Evolutionary conservation across 2,888 invertebrate genomes (phyloP).

Genomic region (Pomacea canaliculata): DNA sequence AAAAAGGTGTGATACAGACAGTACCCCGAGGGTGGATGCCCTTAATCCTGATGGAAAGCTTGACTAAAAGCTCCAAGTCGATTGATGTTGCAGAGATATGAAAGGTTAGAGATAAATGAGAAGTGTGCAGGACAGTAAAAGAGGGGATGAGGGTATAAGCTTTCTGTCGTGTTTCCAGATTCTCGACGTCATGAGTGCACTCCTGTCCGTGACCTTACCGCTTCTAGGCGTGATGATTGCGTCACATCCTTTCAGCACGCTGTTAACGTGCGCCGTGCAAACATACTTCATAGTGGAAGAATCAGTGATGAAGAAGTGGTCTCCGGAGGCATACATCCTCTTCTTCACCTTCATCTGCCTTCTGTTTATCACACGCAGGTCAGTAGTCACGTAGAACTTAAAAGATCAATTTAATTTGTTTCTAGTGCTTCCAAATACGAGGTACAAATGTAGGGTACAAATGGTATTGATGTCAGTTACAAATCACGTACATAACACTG

Average conservation of each 20-base stretch:
- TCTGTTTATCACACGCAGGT: background rate
- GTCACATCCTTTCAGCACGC: background rate
- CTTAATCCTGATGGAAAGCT: no score
- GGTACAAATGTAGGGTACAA: no score
- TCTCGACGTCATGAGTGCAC: background rate
- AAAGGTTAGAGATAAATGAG: no score
- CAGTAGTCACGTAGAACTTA: background rate
- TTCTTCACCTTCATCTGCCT: slow-evolving; percentile 6
- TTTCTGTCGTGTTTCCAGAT: background rate
- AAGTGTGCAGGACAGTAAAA: no score
- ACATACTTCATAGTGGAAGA: background rate
- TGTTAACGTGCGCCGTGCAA: background rate
- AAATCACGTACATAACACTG: no score
- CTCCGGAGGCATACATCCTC: slow-evolving; percentile 20
- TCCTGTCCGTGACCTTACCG: slow-evolving; percentile 1
- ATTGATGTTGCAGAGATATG: no score
- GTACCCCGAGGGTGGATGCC: no score
- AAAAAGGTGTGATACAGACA: no score
- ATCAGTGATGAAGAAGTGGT: slow-evolving; percentile 1
- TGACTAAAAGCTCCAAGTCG: no score
- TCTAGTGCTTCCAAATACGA: background rate
- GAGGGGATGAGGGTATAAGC: no score
- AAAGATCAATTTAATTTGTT: background rate
- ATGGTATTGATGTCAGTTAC: no score
- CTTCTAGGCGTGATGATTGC: slow-evolving; percentile 4